These are phyloP conservation scores for Phragmatobia fuliginosa DNA, from an alignment of 2,888 invertebrate species.

Conservation along the genomic window DNA sequence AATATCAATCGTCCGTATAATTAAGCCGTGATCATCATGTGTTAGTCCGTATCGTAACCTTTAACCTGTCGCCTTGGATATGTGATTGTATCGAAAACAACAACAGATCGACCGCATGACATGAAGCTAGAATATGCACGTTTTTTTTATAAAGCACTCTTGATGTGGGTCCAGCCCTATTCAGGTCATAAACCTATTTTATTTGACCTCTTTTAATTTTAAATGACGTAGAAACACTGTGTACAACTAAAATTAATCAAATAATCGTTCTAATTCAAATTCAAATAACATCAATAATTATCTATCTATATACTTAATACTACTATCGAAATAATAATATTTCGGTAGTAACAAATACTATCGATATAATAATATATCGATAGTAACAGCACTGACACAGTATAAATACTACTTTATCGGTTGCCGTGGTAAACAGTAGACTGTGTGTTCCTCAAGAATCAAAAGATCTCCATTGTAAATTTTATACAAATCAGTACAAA, in stretches of 20 bases:
- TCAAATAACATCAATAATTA: not conserved
- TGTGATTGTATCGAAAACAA: constrained; percentile 18
- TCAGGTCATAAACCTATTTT: not conserved
- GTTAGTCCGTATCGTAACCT: constrained; percentile 27
- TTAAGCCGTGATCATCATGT: constrained; percentile 26
- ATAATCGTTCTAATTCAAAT: not conserved
- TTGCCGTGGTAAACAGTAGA: too few species aligned
- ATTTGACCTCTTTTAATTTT: not conserved
- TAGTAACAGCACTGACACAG: too few species aligned
- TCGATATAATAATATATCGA: too few species aligned
- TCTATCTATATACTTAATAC: too few species aligned
- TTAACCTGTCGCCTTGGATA: constrained; percentile 26
- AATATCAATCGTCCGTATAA: not conserved
- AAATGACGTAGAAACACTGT: not conserved
- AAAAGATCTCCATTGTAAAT: too few species aligned
- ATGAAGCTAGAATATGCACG: constrained; percentile 22
- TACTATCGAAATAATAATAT: too few species aligned
- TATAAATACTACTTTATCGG: too few species aligned
- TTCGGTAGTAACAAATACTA: too few species aligned
- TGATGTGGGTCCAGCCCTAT: not conserved
- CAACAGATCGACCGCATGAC: constrained; percentile 19
- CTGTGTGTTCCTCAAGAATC: too few species aligned
- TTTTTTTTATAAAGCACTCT: not conserved
- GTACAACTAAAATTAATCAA: not conserved
- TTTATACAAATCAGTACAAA: too few species aligned